phyloP scores from a whole-genome alignment of 1,140 invertebrate genomes.

The Drosophila sucinea region DNA sequence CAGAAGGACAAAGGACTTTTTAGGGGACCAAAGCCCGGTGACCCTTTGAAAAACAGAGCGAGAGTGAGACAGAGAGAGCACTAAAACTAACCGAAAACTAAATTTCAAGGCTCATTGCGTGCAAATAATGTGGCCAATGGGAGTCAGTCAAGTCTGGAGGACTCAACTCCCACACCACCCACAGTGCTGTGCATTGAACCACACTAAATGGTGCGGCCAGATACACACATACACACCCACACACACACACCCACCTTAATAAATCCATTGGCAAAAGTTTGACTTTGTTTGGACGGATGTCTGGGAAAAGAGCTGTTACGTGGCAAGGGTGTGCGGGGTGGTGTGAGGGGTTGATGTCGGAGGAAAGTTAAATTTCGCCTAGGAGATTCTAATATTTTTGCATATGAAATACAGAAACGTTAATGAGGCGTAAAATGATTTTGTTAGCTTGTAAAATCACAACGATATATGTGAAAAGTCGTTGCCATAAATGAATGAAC shows the following conservation, averaged over 20 bases:
- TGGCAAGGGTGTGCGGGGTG: background rate
- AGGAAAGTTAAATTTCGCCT: slow-evolving; percentile 18
- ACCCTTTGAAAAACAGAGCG: slow-evolving; percentile 47
- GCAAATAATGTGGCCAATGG: slow-evolving; percentile 79
- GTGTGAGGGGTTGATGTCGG: slow-evolving; percentile 1
- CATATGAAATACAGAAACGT: slow-evolving; percentile 81
- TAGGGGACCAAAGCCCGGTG: slow-evolving; percentile 23
- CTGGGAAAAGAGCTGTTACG: slow-evolving; percentile 27
- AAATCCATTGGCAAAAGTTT: slow-evolving; percentile 54
- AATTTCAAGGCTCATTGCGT: slow-evolving; percentile 81
- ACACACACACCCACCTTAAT: slow-evolving; percentile 5
- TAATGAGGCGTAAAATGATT: slow-evolving; percentile 80
- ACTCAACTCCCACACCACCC: slow-evolving; percentile 2
- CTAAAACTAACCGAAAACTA: slow-evolving; percentile 76
- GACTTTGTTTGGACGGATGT: slow-evolving; percentile 73
- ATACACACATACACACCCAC: slow-evolving; percentile 42
- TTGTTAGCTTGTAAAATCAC: slow-evolving; percentile 79
- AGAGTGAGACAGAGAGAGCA: background rate
- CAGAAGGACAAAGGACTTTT: slow-evolving; percentile 35
- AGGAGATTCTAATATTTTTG: slow-evolving; percentile 60
- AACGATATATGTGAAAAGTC: slow-evolving; percentile 54
- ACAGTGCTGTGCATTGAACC: slow-evolving; percentile 69
- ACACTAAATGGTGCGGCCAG: slow-evolving; percentile 72
- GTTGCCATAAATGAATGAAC: slow-evolving; percentile 68
- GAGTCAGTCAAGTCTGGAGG: slow-evolving; percentile 34